Evolutionary conservation across 1,140 invertebrate species (phyloP).

Genomic region (Zaprionus capensis): DNA sequence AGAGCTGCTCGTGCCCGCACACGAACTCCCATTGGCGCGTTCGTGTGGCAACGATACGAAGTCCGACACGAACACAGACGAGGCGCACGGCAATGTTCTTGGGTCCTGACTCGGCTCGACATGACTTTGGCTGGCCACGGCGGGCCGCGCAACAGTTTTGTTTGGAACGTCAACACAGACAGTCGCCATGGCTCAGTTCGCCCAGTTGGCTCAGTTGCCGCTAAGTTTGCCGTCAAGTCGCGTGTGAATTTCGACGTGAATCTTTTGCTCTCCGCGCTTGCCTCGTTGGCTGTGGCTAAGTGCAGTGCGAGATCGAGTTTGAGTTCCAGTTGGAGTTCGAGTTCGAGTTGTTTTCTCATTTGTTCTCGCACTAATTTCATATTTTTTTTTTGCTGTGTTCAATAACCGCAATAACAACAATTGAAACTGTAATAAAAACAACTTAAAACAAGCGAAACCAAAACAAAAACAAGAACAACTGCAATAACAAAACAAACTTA

Average conservation of each 20-base stretch:
- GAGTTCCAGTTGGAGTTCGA: not conserved
- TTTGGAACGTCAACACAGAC: constrained; percentile 77
- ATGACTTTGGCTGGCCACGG: not conserved
- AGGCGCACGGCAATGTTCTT: not conserved
- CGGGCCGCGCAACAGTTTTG: constrained; percentile 70
- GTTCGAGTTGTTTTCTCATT: not conserved
- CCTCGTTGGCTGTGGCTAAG: not conserved
- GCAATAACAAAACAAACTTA: constrained; percentile 38
- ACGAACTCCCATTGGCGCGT: constrained; percentile 2
- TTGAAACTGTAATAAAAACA: constrained; percentile 4
- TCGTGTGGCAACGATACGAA: constrained; percentile 8
- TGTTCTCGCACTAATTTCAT: not conserved
- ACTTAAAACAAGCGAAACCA: not conserved
- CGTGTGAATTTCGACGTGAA: constrained; percentile 24
- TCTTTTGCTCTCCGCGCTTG: not conserved
- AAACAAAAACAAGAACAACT: constrained; percentile 6
- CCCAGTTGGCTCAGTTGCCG: constrained; percentile 12
- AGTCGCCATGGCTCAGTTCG: constrained; percentile 52
- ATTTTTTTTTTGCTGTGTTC: constrained; percentile 51
- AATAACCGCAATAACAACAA: constrained; percentile 5
- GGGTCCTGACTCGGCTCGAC: too few relatives aligned
- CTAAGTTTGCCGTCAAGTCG: constrained; percentile 36
- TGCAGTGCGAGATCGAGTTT: not conserved
- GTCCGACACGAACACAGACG: not conserved
- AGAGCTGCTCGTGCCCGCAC: constrained; percentile 31